Conservation (phyloP, 2,888 invertebrate species). For the Hydrotaea diabolus region DNA sequence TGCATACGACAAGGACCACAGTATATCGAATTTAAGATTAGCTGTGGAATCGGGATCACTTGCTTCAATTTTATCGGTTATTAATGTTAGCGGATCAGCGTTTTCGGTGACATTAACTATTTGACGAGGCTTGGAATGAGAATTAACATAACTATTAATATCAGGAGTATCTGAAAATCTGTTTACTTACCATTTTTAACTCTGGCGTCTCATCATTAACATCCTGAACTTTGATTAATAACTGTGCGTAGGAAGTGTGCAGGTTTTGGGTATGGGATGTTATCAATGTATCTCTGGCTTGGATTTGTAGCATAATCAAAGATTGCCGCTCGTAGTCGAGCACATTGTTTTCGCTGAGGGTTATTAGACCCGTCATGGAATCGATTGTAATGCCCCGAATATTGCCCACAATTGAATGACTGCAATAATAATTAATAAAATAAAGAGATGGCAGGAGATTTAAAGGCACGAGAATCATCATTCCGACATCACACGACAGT, state of each 20-base stretch:
- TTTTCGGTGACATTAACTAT: constrained; percentile 83
- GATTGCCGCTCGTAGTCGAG: constrained; percentile 85
- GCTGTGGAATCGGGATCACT: constrained; percentile 84
- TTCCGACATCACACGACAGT: no score
- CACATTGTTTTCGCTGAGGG: constrained; percentile 82
- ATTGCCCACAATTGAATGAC: constrained; percentile 82
- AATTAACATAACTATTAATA: neutral
- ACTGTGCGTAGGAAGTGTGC: constrained; percentile 81
- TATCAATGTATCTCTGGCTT: constrained; percentile 82
- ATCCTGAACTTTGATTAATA: constrained; percentile 85
- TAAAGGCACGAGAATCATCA: no score
- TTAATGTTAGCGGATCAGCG: constrained; percentile 78
- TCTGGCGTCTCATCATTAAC: constrained; percentile 88
- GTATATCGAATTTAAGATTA: constrained; percentile 82
- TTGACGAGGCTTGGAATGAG: constrained; percentile 59
- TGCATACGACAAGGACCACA: constrained; percentile 83
- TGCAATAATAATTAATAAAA: constrained; percentile 71
- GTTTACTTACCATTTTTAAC: constrained; percentile 82
- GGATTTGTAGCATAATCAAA: constrained; percentile 82
- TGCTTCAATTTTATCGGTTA: constrained; percentile 81
- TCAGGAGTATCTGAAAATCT: no score
- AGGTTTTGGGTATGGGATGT: constrained; percentile 58
- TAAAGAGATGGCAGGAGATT: no score
- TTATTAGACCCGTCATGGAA: constrained; percentile 82
- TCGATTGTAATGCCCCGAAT: constrained; percentile 82